Conservation (phyloP, 2,797 vertebrate species). For the Sardinella longiceps region DNA sequence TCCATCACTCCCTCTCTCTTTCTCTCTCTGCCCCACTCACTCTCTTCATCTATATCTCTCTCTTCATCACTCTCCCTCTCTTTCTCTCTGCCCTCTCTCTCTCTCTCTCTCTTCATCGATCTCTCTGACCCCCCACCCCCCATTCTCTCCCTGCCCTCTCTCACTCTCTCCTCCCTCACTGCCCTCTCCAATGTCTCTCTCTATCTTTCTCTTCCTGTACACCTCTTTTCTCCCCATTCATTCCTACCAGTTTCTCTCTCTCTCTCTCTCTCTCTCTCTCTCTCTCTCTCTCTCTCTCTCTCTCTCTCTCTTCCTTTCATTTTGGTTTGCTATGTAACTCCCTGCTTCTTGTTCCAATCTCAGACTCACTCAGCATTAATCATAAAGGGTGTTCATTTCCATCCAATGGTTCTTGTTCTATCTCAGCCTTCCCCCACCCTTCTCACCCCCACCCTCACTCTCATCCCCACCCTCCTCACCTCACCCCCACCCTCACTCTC, state of each 20-base stretch:
- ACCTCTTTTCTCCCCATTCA: conserved; percentile 1
- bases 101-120: not conserved
- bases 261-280: not conserved
- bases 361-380: not conserved
- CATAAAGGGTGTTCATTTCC: not conserved
- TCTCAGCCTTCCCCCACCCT: not conserved
- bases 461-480: not conserved
- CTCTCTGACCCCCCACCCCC: no score
- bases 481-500: no score
- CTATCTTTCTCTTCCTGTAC: not conserved
- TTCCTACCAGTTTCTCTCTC: conserved; percentile 28
- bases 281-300: not conserved
- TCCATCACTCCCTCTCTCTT: conserved; percentile 48
- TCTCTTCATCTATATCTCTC: not conserved
- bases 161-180: not conserved
- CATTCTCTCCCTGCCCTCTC: no score
- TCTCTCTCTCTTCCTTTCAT: not conserved
- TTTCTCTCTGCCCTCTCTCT: not conserved
- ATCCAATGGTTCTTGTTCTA: not conserved
- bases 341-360: not conserved
- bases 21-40: not conserved
- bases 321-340: not conserved
- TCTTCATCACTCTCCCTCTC: not conserved
- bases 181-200: conserved; percentile 5
- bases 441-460: no score